Percentiles rank a stretch among this genome's conserved stretches.
phyloP scores from a whole-genome alignment of 2,888 invertebrate species.

The Drosophila picticornis region DNA sequence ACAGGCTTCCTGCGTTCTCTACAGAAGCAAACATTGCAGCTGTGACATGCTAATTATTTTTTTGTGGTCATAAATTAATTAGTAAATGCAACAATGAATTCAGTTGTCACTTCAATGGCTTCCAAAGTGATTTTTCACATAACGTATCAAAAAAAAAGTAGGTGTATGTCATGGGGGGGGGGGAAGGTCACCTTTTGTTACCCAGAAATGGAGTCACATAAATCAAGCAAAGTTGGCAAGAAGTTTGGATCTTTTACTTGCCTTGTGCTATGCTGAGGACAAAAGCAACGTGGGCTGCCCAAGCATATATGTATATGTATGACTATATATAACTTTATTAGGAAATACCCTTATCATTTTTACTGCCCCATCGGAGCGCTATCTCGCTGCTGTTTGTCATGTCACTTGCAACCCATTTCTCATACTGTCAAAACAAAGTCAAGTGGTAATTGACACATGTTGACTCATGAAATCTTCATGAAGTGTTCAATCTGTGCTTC shows the following conservation, averaged over 20 bases:
- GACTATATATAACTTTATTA: background rate
- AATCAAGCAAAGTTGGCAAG: conserved; percentile 29
- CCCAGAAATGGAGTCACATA: conserved; percentile 10
- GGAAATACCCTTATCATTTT: conserved; percentile 18
- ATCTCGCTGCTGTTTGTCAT: conserved; percentile 1
- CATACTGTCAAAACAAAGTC: conserved; percentile 70
- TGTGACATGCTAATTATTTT: conserved; percentile 52
- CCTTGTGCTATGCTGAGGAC: background rate
- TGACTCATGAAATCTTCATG: conserved; percentile 47
- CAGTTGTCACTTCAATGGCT: conserved; percentile 45
- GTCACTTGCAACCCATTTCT: conserved; percentile 57
- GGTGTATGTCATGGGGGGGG: background rate
- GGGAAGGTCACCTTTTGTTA: background rate
- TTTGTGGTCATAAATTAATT: conserved; percentile 63
- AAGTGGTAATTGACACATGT: conserved; percentile 75
- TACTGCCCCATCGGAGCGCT: conserved; percentile 8
- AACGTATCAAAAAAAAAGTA: conserved; percentile 1
- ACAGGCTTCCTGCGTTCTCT: background rate
- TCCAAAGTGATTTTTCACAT: conserved; percentile 53
- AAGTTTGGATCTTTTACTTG: conserved; percentile 9
- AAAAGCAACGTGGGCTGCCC: conserved; percentile 11
- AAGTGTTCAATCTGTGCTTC: conserved; percentile 18
- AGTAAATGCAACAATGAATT: conserved; percentile 47
- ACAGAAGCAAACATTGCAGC: conserved; percentile 2
- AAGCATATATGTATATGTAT: background rate